phyloP scores from a whole-genome alignment of 1,140 invertebrate species.

The Eueides isabella region DNA sequence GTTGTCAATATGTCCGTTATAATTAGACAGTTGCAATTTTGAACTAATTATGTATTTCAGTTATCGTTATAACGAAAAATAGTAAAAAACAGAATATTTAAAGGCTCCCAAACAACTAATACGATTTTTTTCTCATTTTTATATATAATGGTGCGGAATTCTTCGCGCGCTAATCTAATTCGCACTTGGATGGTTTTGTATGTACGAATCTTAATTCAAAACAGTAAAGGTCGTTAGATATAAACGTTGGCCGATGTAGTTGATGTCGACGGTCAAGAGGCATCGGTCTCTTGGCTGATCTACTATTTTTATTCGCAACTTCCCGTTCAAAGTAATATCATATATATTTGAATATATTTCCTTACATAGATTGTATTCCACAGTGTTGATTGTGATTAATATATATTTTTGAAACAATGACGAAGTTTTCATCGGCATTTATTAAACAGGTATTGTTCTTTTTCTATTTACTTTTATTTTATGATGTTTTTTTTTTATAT shows the following conservation, averaged over 20 bases:
- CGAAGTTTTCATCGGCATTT: slow-evolving; percentile 59
- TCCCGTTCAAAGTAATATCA: background rate
- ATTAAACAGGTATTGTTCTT: slow-evolving; percentile 60
- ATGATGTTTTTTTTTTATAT: background rate
- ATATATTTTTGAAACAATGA: slow-evolving; percentile 43
- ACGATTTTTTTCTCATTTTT: too few species aligned
- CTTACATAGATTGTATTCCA: background rate
- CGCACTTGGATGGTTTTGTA: too few species aligned
- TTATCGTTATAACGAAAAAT: too few species aligned
- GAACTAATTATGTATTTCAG: too few species aligned
- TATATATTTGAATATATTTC: too few species aligned
- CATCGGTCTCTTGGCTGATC: slow-evolving; percentile 37
- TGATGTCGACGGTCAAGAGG: slow-evolving; percentile 41
- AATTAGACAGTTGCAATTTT: too few species aligned
- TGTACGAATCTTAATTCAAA: background rate
- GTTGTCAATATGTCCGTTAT: too few species aligned
- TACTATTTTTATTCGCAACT: slow-evolving; percentile 23
- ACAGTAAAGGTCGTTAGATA: slow-evolving; percentile 39
- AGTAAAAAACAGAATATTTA: too few species aligned
- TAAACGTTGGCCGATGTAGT: slow-evolving; percentile 46
- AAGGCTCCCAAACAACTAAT: too few species aligned
- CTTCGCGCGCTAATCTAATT: too few species aligned
- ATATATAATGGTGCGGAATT: too few species aligned
- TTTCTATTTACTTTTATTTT: background rate
- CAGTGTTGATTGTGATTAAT: background rate